Percentiles rank a stretch among this genome's conserved stretches.
phyloP scores from a whole-genome alignment of 2,113 vertebrate species.

The Prunella fulvescens region DNA sequence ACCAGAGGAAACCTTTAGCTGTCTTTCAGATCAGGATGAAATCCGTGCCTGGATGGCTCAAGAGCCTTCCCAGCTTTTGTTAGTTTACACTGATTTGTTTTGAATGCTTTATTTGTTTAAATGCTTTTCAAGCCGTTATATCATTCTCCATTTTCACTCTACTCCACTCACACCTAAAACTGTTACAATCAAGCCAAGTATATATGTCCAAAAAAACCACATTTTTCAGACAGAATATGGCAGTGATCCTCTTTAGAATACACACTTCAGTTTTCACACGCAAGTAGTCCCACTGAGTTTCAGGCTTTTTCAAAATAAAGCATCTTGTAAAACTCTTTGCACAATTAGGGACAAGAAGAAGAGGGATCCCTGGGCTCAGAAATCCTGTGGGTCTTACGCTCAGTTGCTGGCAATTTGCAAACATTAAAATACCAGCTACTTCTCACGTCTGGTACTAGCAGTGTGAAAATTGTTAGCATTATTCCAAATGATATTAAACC shows the following conservation, averaged over 20 bases:
- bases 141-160: not conserved
- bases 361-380: not conserved
- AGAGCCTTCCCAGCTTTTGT: not conserved
- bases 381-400: not conserved
- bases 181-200: not conserved
- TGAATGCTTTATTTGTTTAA: not conserved
- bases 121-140: not conserved
- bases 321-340: not conserved
- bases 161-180: not conserved
- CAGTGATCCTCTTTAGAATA: not conserved
- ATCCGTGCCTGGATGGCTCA: not conserved
- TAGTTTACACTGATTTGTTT: not conserved
- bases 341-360: not conserved
- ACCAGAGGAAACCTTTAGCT: not conserved
- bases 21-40: not conserved
- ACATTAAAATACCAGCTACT: not conserved
- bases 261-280: not conserved
- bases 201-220: slow-evolving; percentile 3
- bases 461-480: not conserved
- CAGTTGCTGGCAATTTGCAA: not conserved
- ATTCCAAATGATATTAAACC: not conserved
- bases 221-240: not conserved
- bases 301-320: not conserved
- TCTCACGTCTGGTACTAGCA: not conserved
- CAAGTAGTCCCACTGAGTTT: not conserved